Base-by-base conservation (phyloP, 2,113 vertebrate species). In the Daphoenositta chrysoptera region DNA sequence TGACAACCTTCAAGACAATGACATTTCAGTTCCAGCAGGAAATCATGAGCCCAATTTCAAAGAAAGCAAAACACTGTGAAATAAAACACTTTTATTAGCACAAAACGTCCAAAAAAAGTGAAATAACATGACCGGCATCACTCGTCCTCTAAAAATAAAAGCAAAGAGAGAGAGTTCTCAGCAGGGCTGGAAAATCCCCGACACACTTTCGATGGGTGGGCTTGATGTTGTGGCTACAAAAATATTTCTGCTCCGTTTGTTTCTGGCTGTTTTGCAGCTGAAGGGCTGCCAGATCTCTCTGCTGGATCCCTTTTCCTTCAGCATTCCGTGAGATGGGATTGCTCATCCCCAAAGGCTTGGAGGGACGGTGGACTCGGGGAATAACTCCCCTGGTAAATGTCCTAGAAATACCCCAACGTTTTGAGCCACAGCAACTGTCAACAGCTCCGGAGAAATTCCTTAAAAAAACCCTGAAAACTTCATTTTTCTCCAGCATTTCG, bases 321-420 rank as follows among this genome's bases (percentile, higher is more conserved):
- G 45, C 21, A 2, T 65, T 77, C 78, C 16, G 0, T 7, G 4
- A 23, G 9, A 53, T 56, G 79, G 79, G 68, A 42, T 64, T 48
- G 63, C 44, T 75, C 51, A 51, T 15, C 48, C 37, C 2, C 22
- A 11, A 1, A 13, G 31, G 31, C 13, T 47, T 13, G 26, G 77
- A 44, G 40, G 31, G 64, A 8, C 1, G 0, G 17, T 0, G 40
- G 54, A 13, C 9, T 69, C 0, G 0, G 57, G n/a, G 69, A 57
- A 35, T 22, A 35, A 56, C 4, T 35, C 20, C n/a, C 14, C 8
- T 4, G 24, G 12, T n/a, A 79, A 68, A 77, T 23, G 6, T 50
- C 40, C 33, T 33, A 33, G 77, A 89, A 90, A 39, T 30, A 53
- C 30, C 60, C 53, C 45, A 40, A 23, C 0, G 0, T 57, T 92